phyloP scores from a whole-genome alignment of 2,797 vertebrate genomes.

The Bryconaethiops microstoma region DNA sequence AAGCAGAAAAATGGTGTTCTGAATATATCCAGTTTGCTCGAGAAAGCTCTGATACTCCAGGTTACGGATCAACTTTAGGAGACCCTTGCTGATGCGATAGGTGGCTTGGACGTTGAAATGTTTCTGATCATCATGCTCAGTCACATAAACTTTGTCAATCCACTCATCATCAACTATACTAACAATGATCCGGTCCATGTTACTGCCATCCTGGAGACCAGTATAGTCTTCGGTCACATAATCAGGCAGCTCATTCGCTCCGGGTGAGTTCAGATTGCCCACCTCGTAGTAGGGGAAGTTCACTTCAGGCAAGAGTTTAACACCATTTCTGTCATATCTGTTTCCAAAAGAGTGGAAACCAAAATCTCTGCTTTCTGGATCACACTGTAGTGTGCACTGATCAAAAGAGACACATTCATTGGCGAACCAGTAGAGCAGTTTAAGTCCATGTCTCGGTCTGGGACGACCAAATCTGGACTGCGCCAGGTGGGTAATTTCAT shows the following conservation, averaged over 20 bases:
- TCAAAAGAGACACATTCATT: conserved; percentile 1
- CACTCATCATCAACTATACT: neutral
- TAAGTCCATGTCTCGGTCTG: conserved; percentile 47
- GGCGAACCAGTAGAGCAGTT: conserved; percentile 49
- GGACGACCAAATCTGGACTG: neutral
- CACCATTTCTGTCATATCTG: neutral
- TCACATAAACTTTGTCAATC: conserved; percentile 46
- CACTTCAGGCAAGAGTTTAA: conserved; percentile 23
- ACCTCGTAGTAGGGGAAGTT: conserved; percentile 23
- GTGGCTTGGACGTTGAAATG: conserved; percentile 24
- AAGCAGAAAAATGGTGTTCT: neutral
- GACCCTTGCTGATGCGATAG: conserved; percentile 42
- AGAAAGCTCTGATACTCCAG: neutral
- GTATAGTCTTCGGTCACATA: conserved; percentile 22
- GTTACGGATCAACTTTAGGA: conserved; percentile 21
- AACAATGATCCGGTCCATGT: conserved; percentile 47
- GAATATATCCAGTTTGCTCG: neutral
- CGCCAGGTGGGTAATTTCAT: fast-evolving
- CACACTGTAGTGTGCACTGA: neutral
- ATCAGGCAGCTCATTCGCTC: conserved; percentile 16
- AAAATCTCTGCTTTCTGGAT: conserved; percentile 4
- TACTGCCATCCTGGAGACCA: neutral
- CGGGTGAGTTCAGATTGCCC: conserved; percentile 32
- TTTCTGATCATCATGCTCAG: neutral
- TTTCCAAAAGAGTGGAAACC: conserved; percentile 40